Conservation (phyloP, 2,888 invertebrate species). For the Hyalella azteca region DNA sequence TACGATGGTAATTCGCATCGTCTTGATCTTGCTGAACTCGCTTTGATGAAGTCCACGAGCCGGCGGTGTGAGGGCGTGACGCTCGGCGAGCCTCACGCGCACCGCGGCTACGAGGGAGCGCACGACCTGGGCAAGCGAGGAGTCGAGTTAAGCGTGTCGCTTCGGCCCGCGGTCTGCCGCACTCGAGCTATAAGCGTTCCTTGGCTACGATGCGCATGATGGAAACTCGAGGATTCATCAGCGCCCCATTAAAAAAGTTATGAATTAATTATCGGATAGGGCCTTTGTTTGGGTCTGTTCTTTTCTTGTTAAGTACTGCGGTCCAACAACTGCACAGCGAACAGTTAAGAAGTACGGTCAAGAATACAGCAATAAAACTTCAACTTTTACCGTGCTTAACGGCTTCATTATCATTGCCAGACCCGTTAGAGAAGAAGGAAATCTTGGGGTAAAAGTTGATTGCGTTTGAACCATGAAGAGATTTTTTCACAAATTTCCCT, state of each 20-base stretch:
- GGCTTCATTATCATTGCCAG: no score
- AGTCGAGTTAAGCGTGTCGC: neutral
- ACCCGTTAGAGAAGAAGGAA: no score
- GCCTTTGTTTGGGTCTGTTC: conserved; percentile 22
- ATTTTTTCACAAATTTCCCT: no score
- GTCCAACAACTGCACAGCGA: neutral
- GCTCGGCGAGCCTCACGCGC: neutral
- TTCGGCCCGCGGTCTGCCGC: neutral
- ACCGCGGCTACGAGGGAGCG: neutral
- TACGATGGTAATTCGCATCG: neutral
- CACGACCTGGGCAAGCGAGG: neutral
- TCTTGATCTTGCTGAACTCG: conserved; percentile 7
- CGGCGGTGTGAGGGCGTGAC: conserved; percentile 15
- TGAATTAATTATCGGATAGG: conserved; percentile 24
- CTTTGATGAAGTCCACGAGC: conserved; percentile 16
- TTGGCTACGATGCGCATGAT: neutral
- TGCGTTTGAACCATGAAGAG: no score
- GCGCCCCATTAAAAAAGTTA: conserved; percentile 32
- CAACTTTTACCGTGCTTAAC: no score
- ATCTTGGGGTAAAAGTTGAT: no score
- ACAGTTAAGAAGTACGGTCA: no score
- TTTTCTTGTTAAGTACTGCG: neutral
- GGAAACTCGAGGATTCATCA: conserved; percentile 11
- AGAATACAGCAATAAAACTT: no score
- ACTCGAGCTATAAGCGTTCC: neutral